phyloP scores from a whole-genome alignment of 2,797 vertebrate species.

The Onychomys leucogaster region DNA sequence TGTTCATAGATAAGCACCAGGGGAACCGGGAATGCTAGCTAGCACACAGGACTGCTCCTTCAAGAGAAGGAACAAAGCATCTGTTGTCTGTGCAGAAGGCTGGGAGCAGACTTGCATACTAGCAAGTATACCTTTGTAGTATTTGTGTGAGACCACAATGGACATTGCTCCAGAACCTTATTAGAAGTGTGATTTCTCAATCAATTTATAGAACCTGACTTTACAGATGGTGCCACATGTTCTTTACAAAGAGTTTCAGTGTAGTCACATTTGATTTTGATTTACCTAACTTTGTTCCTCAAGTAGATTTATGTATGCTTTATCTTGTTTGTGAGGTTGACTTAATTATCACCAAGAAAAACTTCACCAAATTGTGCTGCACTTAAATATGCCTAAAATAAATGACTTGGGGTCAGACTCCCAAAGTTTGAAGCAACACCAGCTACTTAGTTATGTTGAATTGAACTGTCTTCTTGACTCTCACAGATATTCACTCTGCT shows the following conservation, averaged over 20 bases:
- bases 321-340: background rate
- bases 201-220: background rate
- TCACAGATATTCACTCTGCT: background rate
- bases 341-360: background rate
- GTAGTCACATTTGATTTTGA: background rate
- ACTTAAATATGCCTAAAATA: background rate
- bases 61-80: background rate
- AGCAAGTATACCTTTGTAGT: background rate
- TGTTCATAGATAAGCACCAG: background rate
- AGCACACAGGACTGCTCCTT: background rate
- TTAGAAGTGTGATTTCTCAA: background rate
- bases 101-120: background rate
- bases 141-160: background rate
- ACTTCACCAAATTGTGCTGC: background rate
- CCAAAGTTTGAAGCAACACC: background rate
- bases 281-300: background rate
- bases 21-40: background rate
- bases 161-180: background rate
- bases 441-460: background rate
- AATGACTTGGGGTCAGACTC: background rate
- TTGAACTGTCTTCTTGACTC: background rate
- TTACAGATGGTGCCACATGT: background rate
- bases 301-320: background rate
- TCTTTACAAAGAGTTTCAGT: background rate
- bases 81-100: background rate